Conservation (phyloP, 2,113 vertebrate genomes). For the Passer domesticus region DNA sequence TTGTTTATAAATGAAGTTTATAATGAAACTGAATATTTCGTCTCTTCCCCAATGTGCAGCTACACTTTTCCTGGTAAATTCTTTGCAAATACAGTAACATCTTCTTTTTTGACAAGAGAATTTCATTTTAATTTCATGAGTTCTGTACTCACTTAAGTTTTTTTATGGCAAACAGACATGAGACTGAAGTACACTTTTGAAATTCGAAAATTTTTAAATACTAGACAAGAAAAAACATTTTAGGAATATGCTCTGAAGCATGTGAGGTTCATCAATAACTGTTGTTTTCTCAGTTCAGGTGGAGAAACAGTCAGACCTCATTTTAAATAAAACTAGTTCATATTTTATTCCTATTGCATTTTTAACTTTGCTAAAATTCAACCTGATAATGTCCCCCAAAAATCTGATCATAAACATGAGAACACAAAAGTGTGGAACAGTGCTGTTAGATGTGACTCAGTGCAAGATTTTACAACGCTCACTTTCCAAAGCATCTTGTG, state of each 20-base stretch:
- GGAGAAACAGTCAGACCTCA: neutral
- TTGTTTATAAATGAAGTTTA: neutral
- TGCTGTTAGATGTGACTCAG: neutral
- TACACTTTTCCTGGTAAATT: neutral
- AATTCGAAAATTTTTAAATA: neutral
- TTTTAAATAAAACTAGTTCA: neutral
- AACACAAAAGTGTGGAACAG: neutral
- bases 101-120: neutral
- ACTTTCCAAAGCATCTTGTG: neutral
- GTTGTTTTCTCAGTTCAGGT: neutral
- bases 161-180: neutral
- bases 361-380: neutral
- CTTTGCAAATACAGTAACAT: neutral
- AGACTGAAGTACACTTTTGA: neutral
- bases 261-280: neutral
- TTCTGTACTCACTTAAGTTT: neutral
- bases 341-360: neutral
- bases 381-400: neutral
- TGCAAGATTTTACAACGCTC: neutral
- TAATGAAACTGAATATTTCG: neutral
- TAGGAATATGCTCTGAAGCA: neutral
- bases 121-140: neutral
- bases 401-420: neutral
- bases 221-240: neutral
- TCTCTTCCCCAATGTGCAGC: neutral